phyloP scores from a whole-genome alignment of 2,888 invertebrate species.

The Mystacides longicornis region DNA sequence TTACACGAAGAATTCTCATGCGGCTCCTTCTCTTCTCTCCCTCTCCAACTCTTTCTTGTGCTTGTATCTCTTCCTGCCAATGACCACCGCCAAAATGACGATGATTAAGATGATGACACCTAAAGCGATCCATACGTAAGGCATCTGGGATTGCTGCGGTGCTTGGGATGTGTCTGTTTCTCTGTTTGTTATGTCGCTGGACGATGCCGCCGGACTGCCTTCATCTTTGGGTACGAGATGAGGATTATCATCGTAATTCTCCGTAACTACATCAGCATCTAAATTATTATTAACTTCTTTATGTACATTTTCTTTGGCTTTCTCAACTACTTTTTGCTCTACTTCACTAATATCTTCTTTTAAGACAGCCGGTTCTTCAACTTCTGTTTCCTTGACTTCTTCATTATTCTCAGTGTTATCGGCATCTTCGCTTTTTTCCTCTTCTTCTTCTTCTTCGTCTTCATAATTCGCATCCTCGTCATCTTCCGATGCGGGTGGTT shows the following conservation, averaged over 20 bases:
- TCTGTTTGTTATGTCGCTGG: constrained; percentile 16
- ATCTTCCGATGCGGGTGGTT: not conserved
- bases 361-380: not conserved
- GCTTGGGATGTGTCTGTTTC: constrained; percentile 10
- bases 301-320: not conserved
- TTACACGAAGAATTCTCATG: constrained; percentile 27
- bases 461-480: constrained; percentile 10
- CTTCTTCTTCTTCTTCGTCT: constrained; percentile 27
- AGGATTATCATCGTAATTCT: constrained; percentile 18
- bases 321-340: constrained; percentile 1
- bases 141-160: constrained; percentile 15
- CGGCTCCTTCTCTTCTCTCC: constrained; percentile 36
- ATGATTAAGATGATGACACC: constrained; percentile 39
- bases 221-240: constrained; percentile 20
- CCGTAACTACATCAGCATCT: not conserved
- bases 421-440: constrained; percentile 31
- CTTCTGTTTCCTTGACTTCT: not conserved
- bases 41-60: constrained; percentile 45
- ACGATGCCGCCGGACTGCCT: constrained; percentile 20
- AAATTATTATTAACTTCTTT: not conserved
- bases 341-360: not conserved
- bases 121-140: constrained; percentile 47
- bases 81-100: constrained; percentile 40
- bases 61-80: constrained; percentile 45
- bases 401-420: constrained; percentile 2